Conservation (phyloP, 30 jellyfish, hydroid and myxozoan genomes). For the Cassiopea xamachana region DNA sequence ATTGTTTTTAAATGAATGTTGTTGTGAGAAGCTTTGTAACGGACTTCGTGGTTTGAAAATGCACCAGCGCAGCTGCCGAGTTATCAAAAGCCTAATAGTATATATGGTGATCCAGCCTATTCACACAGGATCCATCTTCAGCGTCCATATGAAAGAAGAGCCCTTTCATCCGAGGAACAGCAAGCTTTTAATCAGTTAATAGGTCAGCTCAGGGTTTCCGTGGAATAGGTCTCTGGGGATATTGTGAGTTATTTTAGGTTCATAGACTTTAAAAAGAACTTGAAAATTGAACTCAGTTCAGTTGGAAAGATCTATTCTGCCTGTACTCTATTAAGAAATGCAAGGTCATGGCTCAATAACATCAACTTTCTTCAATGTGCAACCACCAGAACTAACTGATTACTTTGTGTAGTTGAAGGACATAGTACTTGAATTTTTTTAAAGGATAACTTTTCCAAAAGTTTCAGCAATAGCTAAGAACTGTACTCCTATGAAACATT, state of each 20-base stretch:
- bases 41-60: no score
- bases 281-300: conserved; percentile 52
- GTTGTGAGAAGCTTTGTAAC: no score
- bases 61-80: no score
- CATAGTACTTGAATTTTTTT: no score
- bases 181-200: conserved; percentile 10
- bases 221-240: conserved; percentile 82
- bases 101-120: conserved; percentile 70
- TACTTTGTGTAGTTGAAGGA: conserved; percentile 10
- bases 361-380: conserved; percentile 45
- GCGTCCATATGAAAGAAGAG: conserved; percentile 13
- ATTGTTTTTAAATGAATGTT: no score
- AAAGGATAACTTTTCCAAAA: not conserved
- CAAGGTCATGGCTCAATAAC: conserved; percentile 65
- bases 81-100: no score
- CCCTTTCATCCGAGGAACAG: conserved; percentile 25
- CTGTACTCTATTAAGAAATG: conserved; percentile 62
- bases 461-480: not conserved
- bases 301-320: conserved; percentile 56
- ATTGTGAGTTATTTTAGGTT: conserved; percentile 40
- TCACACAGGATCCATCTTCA: conserved; percentile 36
- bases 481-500: not conserved
- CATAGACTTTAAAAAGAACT: conserved; percentile 69
- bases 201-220: conserved; percentile 46
- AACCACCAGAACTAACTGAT: conserved; percentile 55